A percentile compares a stretch with the other conserved stretches of the same genome.
phyloP scores from a whole-genome alignment of 2,888 invertebrate genomes.

The Acleris emargana region DNA sequence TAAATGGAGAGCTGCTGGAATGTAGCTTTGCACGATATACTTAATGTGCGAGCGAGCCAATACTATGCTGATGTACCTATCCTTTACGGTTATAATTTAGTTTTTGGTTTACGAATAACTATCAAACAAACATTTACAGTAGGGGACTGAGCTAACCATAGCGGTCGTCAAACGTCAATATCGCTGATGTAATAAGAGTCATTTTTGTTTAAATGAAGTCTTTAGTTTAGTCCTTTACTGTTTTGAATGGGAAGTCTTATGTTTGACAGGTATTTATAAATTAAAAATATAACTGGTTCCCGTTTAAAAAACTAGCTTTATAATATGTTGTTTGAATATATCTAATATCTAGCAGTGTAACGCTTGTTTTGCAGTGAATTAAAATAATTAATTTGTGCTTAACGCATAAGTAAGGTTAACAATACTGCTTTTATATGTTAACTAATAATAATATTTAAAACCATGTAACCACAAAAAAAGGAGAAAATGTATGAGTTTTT shows the following conservation, averaged over 20 bases:
- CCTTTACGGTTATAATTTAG: background rate
- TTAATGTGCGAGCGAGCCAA: constrained; percentile 4
- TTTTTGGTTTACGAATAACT: constrained; percentile 5
- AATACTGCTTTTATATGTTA: constrained; percentile 11
- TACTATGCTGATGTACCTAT: background rate
- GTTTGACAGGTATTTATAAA: constrained; percentile 11
- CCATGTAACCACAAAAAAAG: background rate
- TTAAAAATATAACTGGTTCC: constrained; percentile 2
- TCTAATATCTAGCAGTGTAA: background rate
- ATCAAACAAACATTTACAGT: constrained; percentile 2
- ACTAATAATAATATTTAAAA: too few relatives aligned
- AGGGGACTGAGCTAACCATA: too few relatives aligned
- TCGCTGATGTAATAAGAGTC: too few relatives aligned
- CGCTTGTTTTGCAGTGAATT: constrained; percentile 15
- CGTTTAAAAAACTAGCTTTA: constrained; percentile 6
- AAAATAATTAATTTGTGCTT: constrained; percentile 14
- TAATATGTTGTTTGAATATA: constrained; percentile 11
- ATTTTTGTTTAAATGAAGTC: too few relatives aligned
- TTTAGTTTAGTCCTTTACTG: too few relatives aligned
- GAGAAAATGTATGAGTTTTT: background rate
- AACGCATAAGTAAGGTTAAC: background rate
- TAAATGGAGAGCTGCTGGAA: background rate
- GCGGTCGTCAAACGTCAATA: too few relatives aligned
- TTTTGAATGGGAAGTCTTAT: too few relatives aligned
- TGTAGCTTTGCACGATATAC: constrained; percentile 20